Conservation (phyloP, 2,113 vertebrate genomes). For the crab-eating macaque (Macaca fascicularis) region T2T-MFA8v1.1 NC_088380.1:12079501-12080000, state of each 20-base stretch:
- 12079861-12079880: background rate
- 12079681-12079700: background rate
- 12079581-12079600: background rate
- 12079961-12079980: background rate
- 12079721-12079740: conserved; percentile 13
- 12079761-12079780: background rate
- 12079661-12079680: background rate
- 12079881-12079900: background rate
- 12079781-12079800: background rate
- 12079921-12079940: background rate
- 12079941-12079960: background rate
- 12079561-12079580: background rate
- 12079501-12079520: background rate
- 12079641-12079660: background rate
- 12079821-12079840: background rate
- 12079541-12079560: rapidly evolving
- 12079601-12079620: background rate
- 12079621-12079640: background rate
- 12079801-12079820: background rate
- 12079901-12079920: background rate
- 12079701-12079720: background rate
- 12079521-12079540: background rate
- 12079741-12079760: background rate
- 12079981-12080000: background rate
- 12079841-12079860: background rate